Evolutionary conservation across 2,888 invertebrate species (phyloP).

Genomic region (Tortricodes alternella): DNA sequence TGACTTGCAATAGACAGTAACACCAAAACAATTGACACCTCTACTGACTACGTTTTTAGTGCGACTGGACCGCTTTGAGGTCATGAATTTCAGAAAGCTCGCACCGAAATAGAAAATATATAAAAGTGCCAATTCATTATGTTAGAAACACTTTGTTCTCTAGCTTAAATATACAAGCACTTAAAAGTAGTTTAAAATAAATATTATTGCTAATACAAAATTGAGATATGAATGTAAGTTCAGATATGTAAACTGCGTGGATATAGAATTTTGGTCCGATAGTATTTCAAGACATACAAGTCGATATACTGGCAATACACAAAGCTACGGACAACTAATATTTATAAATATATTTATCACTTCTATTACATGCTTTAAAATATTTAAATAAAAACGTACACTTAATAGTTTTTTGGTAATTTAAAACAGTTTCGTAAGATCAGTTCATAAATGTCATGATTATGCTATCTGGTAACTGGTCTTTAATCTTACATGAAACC

Average conservation of each 20-base stretch:
- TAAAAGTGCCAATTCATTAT: neutral
- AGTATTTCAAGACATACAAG: conserved; percentile 32
- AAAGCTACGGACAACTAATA: conserved; percentile 32
- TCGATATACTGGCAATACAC: conserved; percentile 12
- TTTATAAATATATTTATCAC: conserved; percentile 27
- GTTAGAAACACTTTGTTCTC: neutral
- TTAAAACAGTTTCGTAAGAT: conserved; percentile 12
- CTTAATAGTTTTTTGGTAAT: conserved; percentile 15
- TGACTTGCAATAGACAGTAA: no score
- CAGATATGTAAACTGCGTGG: conserved; percentile 73
- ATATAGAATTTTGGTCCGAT: conserved; percentile 71
- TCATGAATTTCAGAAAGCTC: no score
- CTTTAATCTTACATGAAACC: conserved; percentile 29
- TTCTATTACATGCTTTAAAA: conserved; percentile 2
- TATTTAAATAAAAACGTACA: conserved; percentile 1
- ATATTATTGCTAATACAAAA: conserved; percentile 66
- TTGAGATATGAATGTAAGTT: conserved; percentile 68
- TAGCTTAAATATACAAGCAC: conserved; percentile 1
- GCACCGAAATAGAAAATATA: neutral
- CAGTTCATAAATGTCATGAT: conserved; percentile 28
- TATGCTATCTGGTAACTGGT: conserved; percentile 27
- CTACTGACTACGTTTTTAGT: no score
- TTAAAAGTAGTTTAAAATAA: conserved; percentile 22
- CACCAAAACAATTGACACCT: no score
- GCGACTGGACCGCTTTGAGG: no score